Conservation (phyloP, 2,113 vertebrate species). For the Tupaia tana region DNA sequence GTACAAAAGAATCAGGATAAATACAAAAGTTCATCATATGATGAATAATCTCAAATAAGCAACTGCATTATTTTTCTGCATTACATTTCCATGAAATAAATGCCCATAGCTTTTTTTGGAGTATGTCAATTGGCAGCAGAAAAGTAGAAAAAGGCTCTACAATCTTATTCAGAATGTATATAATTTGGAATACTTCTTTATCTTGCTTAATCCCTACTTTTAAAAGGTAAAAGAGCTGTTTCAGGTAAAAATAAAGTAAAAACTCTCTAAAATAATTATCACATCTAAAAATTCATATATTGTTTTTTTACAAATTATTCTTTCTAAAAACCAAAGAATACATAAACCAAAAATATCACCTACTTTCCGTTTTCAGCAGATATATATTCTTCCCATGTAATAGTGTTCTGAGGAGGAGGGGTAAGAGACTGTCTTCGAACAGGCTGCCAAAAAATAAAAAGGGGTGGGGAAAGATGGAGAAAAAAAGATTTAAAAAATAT, state of each 20-base stretch:
- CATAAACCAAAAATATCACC: conserved; percentile 66
- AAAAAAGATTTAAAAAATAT: conserved; percentile 26
- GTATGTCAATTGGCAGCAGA: neutral
- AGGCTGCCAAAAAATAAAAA: conserved; percentile 86
- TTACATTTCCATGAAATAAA: neutral
- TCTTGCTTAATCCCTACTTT: neutral
- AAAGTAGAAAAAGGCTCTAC: neutral
- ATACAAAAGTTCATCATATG: conserved; percentile 14
- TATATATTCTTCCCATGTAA: conserved; percentile 99
- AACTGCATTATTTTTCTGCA: neutral
- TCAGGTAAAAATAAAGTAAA: conserved; percentile 17
- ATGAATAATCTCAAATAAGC: neutral
- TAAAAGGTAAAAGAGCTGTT: conserved; percentile 19
- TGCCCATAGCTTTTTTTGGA: neutral
- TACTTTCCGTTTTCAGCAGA: conserved; percentile 97
- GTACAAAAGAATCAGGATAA: neutral
- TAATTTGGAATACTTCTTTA: neutral
- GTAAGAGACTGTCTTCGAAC: conserved; percentile 95
- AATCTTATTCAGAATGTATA: neutral
- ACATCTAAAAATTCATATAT: neutral
- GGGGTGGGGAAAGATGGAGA: accelerated
- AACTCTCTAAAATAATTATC: neutral
- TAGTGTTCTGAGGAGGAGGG: conserved; percentile 94
- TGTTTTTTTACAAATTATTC: neutral
- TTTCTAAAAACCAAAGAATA: conserved; percentile 41